Base-by-base conservation (phyloP, 53 echinoderm and acorn worm species). In the Luidia sarsii region DNA sequence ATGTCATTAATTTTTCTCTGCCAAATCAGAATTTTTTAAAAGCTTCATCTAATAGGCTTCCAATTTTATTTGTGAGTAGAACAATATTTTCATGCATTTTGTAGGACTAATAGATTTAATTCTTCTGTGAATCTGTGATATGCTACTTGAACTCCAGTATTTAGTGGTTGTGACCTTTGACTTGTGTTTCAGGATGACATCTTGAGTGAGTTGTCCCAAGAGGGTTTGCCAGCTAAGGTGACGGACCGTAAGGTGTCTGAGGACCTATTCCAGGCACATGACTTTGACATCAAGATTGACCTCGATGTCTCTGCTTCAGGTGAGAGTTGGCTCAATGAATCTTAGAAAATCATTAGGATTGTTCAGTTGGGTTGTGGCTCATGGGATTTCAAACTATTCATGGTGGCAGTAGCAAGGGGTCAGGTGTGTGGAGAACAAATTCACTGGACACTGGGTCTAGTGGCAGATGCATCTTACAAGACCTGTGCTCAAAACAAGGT, bases 281-380 rank as follows among this genome's bases (percentile, higher is more conserved):
- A 93, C 57, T 96, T 96, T 90, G 96, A 96, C 72, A 96, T 96
- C 65, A 93, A 88, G 61, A 96, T 96, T 31, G 96, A 96, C 33
- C 57, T 96, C 52, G 96, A 96, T 53, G 96, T 93, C 11, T 86
- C 93, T 4, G 27, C 93, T 48, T 72, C 75, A 81, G 96, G 96
- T 96, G 11, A n/a, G n/a, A n/a, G n/a, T n/a, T n/a, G n/a, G n/a
- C n/a, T n/a, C n/a, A n/a, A n/a, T n/a, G n/a, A n/a, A n/a, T n/a
- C n/a, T n/a, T n/a, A n/a, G n/a, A n/a, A n/a, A n/a, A n/a, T n/a
- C n/a, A n/a, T n/a, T n/a, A n/a, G n/a, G n/a, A n/a, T n/a, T n/a
- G n/a, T n/a, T n/a, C n/a, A n/a, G n/a, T n/a, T n/a, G n/a, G n/a
- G n/a, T n/a, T n/a, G n/a, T n/a, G n/a, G n/a, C n/a, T n/a, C n/a